Conservation (phyloP, 2,113 vertebrate genomes). For the Xiphophorus couchianus region DNA sequence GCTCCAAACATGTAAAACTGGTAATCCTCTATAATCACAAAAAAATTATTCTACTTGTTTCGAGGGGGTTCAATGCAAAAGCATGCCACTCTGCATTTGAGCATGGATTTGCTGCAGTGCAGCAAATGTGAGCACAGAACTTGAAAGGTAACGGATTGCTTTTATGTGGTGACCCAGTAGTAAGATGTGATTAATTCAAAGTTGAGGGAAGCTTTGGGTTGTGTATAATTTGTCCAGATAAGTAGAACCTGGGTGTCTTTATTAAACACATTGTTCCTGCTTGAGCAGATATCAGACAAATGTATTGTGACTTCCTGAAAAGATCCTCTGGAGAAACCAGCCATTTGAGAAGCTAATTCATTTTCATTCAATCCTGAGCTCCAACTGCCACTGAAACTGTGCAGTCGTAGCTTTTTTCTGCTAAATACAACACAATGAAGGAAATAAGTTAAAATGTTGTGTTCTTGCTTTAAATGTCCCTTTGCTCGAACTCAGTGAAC, state of each 20-base stretch:
- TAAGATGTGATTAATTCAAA: constrained; percentile 58
- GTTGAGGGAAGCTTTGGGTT: constrained; percentile 57
- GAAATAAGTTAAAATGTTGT: neutral
- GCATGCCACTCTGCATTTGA: neutral
- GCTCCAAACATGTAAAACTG: too few relatives aligned
- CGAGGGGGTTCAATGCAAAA: too few relatives aligned
- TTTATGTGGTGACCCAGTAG: constrained; percentile 40
- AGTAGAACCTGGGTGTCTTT: constrained; percentile 58
- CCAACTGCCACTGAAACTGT: constrained; percentile 16
- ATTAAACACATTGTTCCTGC: constrained; percentile 54
- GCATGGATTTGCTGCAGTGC: neutral
- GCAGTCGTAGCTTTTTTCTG: constrained; percentile 24
- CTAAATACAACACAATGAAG: neutral
- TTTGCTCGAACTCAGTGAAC: constrained; percentile 20
- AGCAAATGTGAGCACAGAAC: constrained; percentile 20
- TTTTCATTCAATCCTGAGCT: constrained; percentile 33
- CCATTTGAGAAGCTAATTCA: constrained; percentile 50
- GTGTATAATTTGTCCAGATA: constrained; percentile 58
- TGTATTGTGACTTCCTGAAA: constrained; percentile 52
- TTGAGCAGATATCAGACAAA: constrained; percentile 60
- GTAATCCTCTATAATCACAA: too few relatives aligned
- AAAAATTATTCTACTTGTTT: too few relatives aligned
- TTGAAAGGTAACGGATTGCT: constrained; percentile 35
- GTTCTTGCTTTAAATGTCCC: constrained; percentile 22
- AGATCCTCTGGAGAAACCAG: constrained; percentile 50